Base-by-base conservation (phyloP, 1,140 invertebrate genomes). In the Caenorhabditis briggsae region DNA sequence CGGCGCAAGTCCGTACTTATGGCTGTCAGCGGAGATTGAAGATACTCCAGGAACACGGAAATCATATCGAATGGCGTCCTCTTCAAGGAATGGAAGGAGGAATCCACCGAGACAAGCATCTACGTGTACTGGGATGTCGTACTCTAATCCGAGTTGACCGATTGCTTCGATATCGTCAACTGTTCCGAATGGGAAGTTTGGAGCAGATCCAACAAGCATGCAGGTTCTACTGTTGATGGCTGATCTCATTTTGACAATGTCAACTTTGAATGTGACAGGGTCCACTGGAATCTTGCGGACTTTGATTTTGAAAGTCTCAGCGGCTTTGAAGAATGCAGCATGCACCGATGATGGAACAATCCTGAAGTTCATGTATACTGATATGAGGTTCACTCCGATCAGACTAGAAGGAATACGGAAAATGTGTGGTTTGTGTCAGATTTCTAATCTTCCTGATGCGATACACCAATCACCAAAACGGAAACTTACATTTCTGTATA, bases 11-110 rank as follows among this genome's bases (percentile, higher is more conserved):
- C 96, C 97, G 93, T 99, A 83, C 50, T 99, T 99, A 91, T 99
- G 98, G 0, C 97, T 98, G 92, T 99, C 98, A 23, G 96, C 96
- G 0, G 97, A 98, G 88, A 99, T 98, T 91, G 97, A 98, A 0
- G 96, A 96, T 0, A 99, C 97, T 9, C 97, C 98, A 33, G 95
- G 94, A n/a, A 98, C 93, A 33, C 94, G 90, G 93, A 99, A 99
- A 93, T 99, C 97, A 93, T 96, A 97, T 91, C 95, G 97, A 2
- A 97, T 97, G 33, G 96, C 96, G 74, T 95, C 93, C 53, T 95
- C 93, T 50, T 78, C 70, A 95, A 98, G 96, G 92, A 99, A 98
- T 33, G 95, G 95, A 8, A 97, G 94, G 2, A 99, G 93, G 94
- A 99, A 99, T 58, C 98, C 97, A 58, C 94, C 94, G 1, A 99